Percentiles rank a stretch among this genome's conserved stretches.
Evolutionary conservation across 2,113 vertebrate genomes (phyloP).

Genomic region (Gallinago media): DNA sequence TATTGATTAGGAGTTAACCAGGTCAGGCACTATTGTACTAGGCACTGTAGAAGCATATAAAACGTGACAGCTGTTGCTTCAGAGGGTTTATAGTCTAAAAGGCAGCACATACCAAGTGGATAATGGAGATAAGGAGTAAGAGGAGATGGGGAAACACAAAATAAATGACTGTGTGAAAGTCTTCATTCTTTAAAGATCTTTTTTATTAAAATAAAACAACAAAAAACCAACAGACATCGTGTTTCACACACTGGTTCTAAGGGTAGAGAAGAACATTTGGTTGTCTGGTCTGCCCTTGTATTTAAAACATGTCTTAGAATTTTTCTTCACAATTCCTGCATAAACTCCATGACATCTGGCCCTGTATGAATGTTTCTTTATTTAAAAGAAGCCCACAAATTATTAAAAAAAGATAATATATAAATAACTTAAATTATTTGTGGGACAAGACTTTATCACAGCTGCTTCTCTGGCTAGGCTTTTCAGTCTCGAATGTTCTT

Average conservation of each 20-base stretch:
- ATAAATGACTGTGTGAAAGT: neutral
- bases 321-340: neutral
- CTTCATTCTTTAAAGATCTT: neutral
- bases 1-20: neutral
- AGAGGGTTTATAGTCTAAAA: neutral
- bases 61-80: neutral
- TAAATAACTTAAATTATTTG: neutral
- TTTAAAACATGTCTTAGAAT: neutral
- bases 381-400: neutral
- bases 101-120: neutral
- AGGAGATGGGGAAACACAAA: neutral
- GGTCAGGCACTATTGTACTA: neutral
- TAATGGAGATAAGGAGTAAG: neutral
- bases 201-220: neutral
- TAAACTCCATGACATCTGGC: neutral
- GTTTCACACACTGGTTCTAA: neutral
- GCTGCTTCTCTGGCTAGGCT: neutral
- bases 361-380: neutral
- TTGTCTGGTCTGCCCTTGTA: neutral
- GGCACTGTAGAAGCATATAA: neutral
- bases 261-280: neutral
- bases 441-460: neutral
- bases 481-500: neutral
- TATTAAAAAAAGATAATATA: neutral
- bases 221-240: neutral